These are phyloP conservation scores for Chloroclysta siterata DNA, from an alignment of 2,888 invertebrate genomes.

Conservation along the genomic window DNA sequence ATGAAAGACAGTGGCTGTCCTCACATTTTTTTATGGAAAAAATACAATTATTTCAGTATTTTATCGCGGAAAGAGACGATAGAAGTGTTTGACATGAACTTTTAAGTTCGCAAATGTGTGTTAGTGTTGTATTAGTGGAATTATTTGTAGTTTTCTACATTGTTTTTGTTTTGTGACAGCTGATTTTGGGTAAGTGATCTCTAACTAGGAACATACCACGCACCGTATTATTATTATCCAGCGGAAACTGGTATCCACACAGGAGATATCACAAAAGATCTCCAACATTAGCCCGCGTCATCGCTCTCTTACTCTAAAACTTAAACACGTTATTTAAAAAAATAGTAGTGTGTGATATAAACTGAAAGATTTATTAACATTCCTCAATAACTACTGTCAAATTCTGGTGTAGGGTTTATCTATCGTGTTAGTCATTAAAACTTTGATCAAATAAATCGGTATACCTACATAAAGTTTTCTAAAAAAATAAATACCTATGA, in stretches of 20 bases:
- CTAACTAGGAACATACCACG: background rate
- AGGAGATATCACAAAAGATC: conserved; percentile 5
- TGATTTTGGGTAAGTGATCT: conserved; percentile 42
- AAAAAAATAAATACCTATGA: no score
- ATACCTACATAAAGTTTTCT: no score
- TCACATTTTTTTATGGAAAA: conserved; percentile 36
- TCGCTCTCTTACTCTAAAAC: background rate
- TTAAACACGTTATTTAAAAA: no score
- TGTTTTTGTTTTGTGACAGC: conserved; percentile 43
- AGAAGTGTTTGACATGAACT: conserved; percentile 47
- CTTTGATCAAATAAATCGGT: no score
- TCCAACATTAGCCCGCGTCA: background rate
- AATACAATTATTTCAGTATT: conserved; percentile 39
- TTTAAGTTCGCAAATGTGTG: conserved; percentile 46
- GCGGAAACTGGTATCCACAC: conserved; percentile 6
- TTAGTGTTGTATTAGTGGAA: conserved; percentile 45
- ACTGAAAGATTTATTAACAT: no score
- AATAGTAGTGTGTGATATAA: no score
- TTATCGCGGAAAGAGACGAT: conserved; percentile 40
- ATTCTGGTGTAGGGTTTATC: no score
- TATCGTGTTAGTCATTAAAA: no score
- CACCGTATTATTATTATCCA: conserved; percentile 3
- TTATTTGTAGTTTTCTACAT: conserved; percentile 44
- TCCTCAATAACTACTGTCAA: no score
- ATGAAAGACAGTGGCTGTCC: conserved; percentile 39